Evolutionary conservation across 2,888 invertebrate genomes (phyloP), one percentile per base, ranked within the genome.

Genomic region (Neoaliturus tenellus): DNA sequence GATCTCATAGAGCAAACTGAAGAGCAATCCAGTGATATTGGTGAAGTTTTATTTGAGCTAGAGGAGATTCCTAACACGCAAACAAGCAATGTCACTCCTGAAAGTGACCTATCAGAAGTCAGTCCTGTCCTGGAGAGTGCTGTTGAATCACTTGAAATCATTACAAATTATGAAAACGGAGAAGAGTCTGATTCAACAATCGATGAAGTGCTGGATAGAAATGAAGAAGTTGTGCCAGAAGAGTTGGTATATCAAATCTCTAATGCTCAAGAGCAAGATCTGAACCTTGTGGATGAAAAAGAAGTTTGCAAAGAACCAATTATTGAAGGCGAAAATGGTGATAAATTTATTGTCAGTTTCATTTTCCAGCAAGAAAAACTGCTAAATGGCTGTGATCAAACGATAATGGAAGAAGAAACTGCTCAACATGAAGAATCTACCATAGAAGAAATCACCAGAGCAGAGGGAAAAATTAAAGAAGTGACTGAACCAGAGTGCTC

Each of bases 301-400:
- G 55, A 55, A 55, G 20, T 23, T 8, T 2, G 25, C 12, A 17
- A 62, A 62, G 62, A 62, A 31, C 62, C 2, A 12, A 28, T 62
- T 3, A 3, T 62, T 62, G 17, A 62, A 39, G 41, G 39, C 25
- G 35, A 81, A 62, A 81, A 62, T 81, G 67, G 39, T 17, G 67
- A 81, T 39, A 67, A 81, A 62, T 62, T 62, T 81, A 67, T 62
- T 39, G 31, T 62, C 62, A 62, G 62, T 62, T 62, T 62, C 20
- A 20, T 62, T 28, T 62, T 62, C 28, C 62, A 62, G 28, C 62
- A 62, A 17, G 62, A 25, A 31, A 62, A 62, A 12, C 2, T 17
- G 3, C 28, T 12, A 28, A 31, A 28, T 28, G 62, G 28, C 4
- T 2, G 10, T 51, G 51, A 20, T 51, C 20, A 20, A 51, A 5